Evolutionary conservation across 2,113 vertebrate genomes (phyloP).

Genomic region (Cathartes aura): DNA sequence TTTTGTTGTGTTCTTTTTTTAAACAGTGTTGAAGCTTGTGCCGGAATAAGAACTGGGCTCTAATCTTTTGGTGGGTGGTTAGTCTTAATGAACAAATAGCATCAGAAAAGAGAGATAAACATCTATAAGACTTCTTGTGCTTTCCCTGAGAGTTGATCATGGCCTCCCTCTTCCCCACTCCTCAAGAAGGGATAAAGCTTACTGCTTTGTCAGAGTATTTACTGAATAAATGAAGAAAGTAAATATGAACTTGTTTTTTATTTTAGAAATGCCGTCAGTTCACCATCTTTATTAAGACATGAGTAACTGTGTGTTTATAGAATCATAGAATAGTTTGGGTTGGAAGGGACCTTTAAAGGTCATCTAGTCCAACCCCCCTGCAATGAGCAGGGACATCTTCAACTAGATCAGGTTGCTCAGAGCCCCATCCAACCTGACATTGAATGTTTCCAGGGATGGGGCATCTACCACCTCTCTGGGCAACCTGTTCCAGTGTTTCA

Average conservation of each 20-base stretch:
- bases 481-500: neutral
- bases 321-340: neutral
- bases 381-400: neutral
- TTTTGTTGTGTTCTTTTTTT: neutral
- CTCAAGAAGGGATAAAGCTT: neutral
- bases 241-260: neutral
- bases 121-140: neutral
- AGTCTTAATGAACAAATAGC: neutral
- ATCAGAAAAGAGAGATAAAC: neutral
- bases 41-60: neutral
- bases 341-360: neutral
- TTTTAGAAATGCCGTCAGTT: neutral
- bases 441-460: neutral
- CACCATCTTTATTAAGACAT: neutral
- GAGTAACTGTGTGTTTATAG: neutral
- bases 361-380: neutral
- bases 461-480: neutral
- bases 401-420: neutral
- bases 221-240: neutral
- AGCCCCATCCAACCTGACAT: accelerated
- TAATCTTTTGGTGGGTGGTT: neutral
- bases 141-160: neutral
- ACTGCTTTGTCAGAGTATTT: neutral
- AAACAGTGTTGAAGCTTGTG: neutral
- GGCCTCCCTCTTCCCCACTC: neutral